phyloP scores from a whole-genome alignment of 2,113 vertebrate species.

The Thalassarche chlororhynchos region DNA sequence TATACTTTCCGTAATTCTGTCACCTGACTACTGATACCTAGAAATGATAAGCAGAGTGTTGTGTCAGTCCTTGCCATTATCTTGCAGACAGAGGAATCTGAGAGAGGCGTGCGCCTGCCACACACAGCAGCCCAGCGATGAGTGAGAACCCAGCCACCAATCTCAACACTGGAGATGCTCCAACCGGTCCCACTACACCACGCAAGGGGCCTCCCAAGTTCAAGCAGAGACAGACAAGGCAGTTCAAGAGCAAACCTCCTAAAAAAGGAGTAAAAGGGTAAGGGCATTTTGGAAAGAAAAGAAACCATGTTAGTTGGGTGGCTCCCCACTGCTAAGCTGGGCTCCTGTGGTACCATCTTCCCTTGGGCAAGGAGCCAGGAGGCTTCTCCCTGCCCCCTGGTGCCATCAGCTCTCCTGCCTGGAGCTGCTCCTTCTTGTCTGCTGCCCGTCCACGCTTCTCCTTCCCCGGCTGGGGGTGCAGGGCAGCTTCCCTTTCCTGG shows the following conservation, averaged over 20 bases:
- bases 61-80: not conserved
- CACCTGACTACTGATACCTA: not conserved
- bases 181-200: conserved; percentile 84
- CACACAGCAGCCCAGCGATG: conserved; percentile 33
- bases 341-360: not conserved
- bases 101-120: not conserved
- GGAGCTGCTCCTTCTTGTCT: not conserved
- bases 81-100: conserved; percentile 38
- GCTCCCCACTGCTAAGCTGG: not conserved
- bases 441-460: not conserved
- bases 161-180: conserved; percentile 60
- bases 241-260: conserved; percentile 98
- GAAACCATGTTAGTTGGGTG: not conserved
- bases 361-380: not conserved
- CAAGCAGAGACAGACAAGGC: conserved; percentile 95
- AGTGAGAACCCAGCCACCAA: conserved; percentile 53
- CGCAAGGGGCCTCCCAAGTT: conserved; percentile 96
- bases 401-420: not conserved
- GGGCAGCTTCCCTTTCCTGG: not conserved
- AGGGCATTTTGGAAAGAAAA: not conserved
- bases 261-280: conserved; percentile 97
- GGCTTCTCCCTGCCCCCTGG: not conserved
- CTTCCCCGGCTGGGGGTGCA: not conserved
- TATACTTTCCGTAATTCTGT: not conserved
- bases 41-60: not conserved